Conservation (phyloP, 2,113 vertebrate species). For the Nothoprocta pentlandii region DNA sequence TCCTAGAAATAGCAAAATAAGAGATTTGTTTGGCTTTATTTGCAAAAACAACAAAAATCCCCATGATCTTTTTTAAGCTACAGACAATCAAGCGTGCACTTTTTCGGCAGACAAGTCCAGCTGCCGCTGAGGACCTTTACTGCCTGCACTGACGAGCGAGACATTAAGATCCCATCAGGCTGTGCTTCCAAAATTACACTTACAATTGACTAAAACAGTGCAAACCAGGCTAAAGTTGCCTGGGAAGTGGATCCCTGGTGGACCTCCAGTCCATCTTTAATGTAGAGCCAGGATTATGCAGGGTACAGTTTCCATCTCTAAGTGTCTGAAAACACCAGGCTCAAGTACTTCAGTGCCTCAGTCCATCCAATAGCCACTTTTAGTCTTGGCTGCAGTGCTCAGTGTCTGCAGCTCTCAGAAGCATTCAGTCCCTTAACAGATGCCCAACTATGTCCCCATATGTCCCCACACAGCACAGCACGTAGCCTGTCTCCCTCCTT, state of each 20-base stretch:
- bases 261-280: not conserved
- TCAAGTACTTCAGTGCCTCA: not conserved
- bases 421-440: not conserved
- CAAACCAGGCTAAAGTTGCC: not conserved
- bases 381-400: rapidly evolving
- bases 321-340: not conserved
- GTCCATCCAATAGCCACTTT: not conserved
- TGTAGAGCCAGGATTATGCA: not conserved
- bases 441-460: not conserved
- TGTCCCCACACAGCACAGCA: not conserved
- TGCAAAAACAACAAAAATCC: not conserved
- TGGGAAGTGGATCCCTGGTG: not conserved
- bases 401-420: not conserved
- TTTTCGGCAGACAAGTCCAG: not conserved
- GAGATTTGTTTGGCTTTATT: not conserved
- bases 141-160: not conserved
- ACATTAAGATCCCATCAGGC: not conserved
- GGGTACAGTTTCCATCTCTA: not conserved
- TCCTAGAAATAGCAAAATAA: not conserved
- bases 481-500: not conserved
- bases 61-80: not conserved
- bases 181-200: not conserved
- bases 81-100: not conserved
- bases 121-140: not conserved
- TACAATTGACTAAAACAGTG: rapidly evolving